These are phyloP conservation scores for Smutsia temminckii DNA, from an alignment of 2,797 vertebrate genomes.

Conservation along the genomic window DNA sequence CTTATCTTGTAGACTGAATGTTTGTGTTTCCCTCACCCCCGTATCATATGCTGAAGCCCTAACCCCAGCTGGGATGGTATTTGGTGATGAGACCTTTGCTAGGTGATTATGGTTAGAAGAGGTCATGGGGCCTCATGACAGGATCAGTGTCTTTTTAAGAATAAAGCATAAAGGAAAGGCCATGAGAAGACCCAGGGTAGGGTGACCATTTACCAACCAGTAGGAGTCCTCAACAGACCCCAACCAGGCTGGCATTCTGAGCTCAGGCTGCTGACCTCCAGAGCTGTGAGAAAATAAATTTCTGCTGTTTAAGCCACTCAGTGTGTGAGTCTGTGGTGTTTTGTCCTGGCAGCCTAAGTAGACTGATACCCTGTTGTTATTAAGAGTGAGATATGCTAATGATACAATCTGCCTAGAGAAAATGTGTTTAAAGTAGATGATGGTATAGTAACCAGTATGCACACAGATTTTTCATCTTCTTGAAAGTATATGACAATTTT, in stretches of 20 bases:
- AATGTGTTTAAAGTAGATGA: neutral
- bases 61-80: neutral
- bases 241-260: neutral
- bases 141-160: neutral
- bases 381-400: neutral
- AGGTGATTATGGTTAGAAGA: neutral
- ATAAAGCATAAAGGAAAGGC: neutral
- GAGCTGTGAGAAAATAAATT: neutral
- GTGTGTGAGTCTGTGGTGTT: neutral
- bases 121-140: neutral
- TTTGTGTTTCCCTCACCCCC: neutral
- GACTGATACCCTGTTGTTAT: neutral
- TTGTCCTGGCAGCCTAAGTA: neutral
- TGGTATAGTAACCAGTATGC: neutral
- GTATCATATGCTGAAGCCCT: neutral
- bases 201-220: neutral
- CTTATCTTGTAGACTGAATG: neutral
- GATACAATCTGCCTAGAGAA: neutral
- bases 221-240: neutral
- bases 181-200: neutral
- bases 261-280: neutral
- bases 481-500: neutral
- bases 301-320: neutral
- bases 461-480: neutral
- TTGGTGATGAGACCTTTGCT: neutral